Evolutionary conservation across 2,888 invertebrate species (phyloP).

Genomic region (Oscheius onirici): DNA sequence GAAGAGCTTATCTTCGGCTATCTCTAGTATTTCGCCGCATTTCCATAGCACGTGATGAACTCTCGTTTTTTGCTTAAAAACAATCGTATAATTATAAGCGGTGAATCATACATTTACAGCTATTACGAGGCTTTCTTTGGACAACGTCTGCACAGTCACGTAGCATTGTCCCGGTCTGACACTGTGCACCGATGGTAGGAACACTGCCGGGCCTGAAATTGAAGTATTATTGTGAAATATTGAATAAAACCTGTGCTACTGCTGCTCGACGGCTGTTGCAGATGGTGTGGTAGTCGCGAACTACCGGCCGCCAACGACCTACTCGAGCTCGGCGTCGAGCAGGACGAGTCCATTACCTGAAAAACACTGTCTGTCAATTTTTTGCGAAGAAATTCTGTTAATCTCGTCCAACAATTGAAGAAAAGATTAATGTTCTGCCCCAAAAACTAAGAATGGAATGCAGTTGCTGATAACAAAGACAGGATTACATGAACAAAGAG

Average conservation of each 20-base stretch:
- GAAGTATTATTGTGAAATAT: not conserved
- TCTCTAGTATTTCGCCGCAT: constrained; percentile 58
- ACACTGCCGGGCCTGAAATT: constrained; percentile 46
- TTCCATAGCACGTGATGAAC: constrained; percentile 61
- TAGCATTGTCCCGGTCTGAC: constrained; percentile 52
- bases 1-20: constrained; percentile 59
- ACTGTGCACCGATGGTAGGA: constrained; percentile 44
- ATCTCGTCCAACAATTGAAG: not conserved
- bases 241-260: constrained; percentile 32
- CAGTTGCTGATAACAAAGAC: too few relatives aligned
- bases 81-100: not conserved
- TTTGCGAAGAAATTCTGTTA: not conserved
- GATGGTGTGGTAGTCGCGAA: constrained; percentile 48
- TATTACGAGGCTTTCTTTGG: constrained; percentile 54
- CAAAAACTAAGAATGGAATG: too few relatives aligned
- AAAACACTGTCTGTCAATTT: not conserved
- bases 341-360: constrained; percentile 37
- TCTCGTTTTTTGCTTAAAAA: constrained; percentile 56
- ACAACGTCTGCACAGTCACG: constrained; percentile 56
- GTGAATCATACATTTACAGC: constrained; percentile 45
- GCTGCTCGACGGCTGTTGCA: constrained; percentile 50
- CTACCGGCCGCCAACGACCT: constrained; percentile 33
- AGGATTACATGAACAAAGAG: not conserved
- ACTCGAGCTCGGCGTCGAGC: constrained; percentile 38
- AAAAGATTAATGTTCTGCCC: too few relatives aligned